Evolutionary conservation across 2,888 invertebrate species (phyloP), one percentile per base, ranked within the genome.

Genomic region (Ochlodes sylvanus): DNA sequence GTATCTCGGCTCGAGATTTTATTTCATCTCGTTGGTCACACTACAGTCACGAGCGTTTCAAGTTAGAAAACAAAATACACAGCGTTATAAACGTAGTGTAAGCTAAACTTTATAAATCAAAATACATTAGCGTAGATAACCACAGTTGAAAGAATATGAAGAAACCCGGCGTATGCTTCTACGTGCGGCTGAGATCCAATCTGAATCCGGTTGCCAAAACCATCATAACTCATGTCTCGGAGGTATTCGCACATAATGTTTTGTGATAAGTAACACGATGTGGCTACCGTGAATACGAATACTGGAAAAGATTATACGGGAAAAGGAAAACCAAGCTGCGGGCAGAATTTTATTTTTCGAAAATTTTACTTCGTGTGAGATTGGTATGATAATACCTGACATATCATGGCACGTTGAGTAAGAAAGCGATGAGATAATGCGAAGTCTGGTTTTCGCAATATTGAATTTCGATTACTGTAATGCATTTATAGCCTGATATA

Each of bases 211-310:
- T 64, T 64, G 57, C 65, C 65, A 58, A 65, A 65, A 57, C 56
- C 65, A 65, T 65, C 57, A 65, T 65, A 65, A 58, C 65, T 65
- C 57, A 65, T 52, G 57, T 64, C 65, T 58, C 27, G 34, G 12
- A 57, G 63, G 56, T 64, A 56, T 47, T 64, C 44, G 44, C 63
- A 55, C 63, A 63, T 63, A 63, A 63, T 63, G 63, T 55, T 63
- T 47, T 57, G 65, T 65, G 58, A 65, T 65, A 65, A 65, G 65
- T 65, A 65, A 52, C 52, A 19, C 41, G 57, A 56, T 38, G 47
- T 32, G 64, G 64, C 64, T 38, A 64, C 64, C 38, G 47, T 64
- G 64, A 64, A 64, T 64, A 64, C 64, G 57, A 64, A 64, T 57
- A 64, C 34, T 47, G 56, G 38, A 57, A 15, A 19, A 34, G 64